These are phyloP conservation scores for Paralichthys olivaceus DNA, from an alignment of 2,113 vertebrate species.

Conservation along the genomic window DNA sequence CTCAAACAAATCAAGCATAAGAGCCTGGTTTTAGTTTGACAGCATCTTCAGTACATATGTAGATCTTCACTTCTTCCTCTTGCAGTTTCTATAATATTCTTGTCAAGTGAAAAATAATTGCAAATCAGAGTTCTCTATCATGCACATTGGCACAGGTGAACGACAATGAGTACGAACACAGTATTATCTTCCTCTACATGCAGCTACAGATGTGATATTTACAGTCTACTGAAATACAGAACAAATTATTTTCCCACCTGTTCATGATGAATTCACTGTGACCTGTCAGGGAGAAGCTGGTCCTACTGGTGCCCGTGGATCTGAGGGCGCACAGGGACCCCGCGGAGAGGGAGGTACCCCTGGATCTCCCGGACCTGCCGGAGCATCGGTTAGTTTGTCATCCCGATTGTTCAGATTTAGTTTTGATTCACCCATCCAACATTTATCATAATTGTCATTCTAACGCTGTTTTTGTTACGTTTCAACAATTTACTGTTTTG, in stretches of 20 bases:
- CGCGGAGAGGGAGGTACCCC: slow-evolving; percentile 92
- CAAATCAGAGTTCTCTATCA: too few species aligned
- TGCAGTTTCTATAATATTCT: neutral
- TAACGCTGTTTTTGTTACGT: neutral
- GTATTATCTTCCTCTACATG: too few species aligned
- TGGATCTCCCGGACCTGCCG: slow-evolving; percentile 93
- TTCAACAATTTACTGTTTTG: neutral
- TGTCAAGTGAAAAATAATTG: too few species aligned
- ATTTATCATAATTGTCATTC: too few species aligned
- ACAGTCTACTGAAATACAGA: neutral
- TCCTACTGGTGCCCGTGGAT: slow-evolving; percentile 90
- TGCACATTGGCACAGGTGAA: too few species aligned
- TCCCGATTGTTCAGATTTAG: neutral
- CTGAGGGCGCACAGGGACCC: slow-evolving; percentile 93
- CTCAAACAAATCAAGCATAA: neutral
- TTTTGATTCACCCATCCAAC: neutral
- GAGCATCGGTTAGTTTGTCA: slow-evolving; percentile 85
- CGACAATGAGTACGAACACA: too few species aligned
- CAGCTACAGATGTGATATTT: neutral
- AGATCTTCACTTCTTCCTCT: neutral
- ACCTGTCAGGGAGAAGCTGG: slow-evolving; percentile 92
- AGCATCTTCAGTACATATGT: neutral
- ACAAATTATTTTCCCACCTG: neutral
- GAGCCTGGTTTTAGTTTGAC: neutral
- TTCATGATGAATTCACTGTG: neutral